Evolutionary conservation across 2,113 vertebrate genomes (phyloP), one percentile per base, ranked within the genome.

Genomic region (Pungitius pungitius): DNA sequence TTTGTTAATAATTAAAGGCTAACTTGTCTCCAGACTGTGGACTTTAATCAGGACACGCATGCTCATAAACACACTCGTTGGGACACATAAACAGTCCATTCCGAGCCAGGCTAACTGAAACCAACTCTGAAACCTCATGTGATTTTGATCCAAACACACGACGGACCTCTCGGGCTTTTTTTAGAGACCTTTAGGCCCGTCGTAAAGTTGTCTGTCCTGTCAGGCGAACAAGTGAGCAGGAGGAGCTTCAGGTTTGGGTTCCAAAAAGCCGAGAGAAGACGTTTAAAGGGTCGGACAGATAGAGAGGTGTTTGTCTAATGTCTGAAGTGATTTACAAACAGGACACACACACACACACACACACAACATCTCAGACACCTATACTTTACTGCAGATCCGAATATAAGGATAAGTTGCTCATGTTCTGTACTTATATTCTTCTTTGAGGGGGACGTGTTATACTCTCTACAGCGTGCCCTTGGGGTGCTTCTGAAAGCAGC

Each of bases 1-100:
- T 90, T 91, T 88, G 90, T 92, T 92, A 92, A 92, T 92, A 89
- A 91, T 92, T 92, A 90, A 85, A 91, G 85, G 81, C 81, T 70
- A 82, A 82, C 81, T 78, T 85, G 78, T 90, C 85, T 88, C 77
- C 80, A 80, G 76, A 84, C 75, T 86, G 70, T 89, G 87, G 85
- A 91, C 89, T 90, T 91, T 88, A 84, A 86, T 86, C 85, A 83
- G 80, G 80, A 79, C 80, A 65, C 78, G 49, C 69, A 77, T 69
- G 77, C 72, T 58, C 37, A 49, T 8, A 77, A 63, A 82, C 65
- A 77, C 52, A 35, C 77, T 81, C 8, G 42, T 67, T 71, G 66
- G 60, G 69, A 61, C 37, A 47, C 78, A 86, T 80, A 70, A 77
- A 69, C 62, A n/a, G 75, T 85, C 47, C 60, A 81, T 80, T 80